Evolutionary conservation across 1,140 invertebrate genomes (phyloP), one percentile per base, ranked within the genome.

Genomic region (Saccostrea echinata): DNA sequence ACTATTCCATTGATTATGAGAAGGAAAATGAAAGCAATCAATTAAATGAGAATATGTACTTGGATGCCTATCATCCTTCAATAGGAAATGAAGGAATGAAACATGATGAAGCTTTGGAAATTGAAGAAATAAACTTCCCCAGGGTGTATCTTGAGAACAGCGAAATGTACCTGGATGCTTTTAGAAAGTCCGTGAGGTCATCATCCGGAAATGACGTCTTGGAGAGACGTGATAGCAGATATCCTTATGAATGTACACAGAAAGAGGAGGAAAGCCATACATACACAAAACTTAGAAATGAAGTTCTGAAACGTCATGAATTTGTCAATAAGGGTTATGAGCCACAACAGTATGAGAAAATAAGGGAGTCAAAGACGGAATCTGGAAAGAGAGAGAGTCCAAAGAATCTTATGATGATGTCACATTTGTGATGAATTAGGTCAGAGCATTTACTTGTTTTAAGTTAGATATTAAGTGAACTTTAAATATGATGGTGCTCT

Each of bases 381-480:
- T 30, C 11, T 33, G 30, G 2, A 16, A 76, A 33, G 13, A 11
- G 68, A 30, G 24, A 13, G 12, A n/a, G n/a, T n/a, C n/a, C n/a
- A n/a, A n/a, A n/a, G n/a, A n/a, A n/a, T 76, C 68, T 13, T 76
- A 76, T 76, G 27, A 76, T 12, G 68, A 76, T 76, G 68, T 76
- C 68, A 76, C 24, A 16, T 76, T 76, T 76, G 68, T 30, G 43
- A 43, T 43, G 43, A 9, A 43, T 43, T 43, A n/a, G n/a, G n/a
- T n/a, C n/a, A n/a, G n/a, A 43, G 43, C 43, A 43, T 43, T 9
- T 27, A 16, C 13, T 35, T 3, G 33, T 27, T 61, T 0, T 61
- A n/a, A 21, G 55, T n/a, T n/a, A 61, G n/a, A 61, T 1, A 21
- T 6, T n/a, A n/a, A n/a, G n/a, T n/a, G n/a, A n/a, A n/a, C n/a